A percentile compares a stretch with the other conserved stretches of the same genome.
phyloP scores from a whole-genome alignment of 2,797 vertebrate species.

The Furcifer pardalis region DNA sequence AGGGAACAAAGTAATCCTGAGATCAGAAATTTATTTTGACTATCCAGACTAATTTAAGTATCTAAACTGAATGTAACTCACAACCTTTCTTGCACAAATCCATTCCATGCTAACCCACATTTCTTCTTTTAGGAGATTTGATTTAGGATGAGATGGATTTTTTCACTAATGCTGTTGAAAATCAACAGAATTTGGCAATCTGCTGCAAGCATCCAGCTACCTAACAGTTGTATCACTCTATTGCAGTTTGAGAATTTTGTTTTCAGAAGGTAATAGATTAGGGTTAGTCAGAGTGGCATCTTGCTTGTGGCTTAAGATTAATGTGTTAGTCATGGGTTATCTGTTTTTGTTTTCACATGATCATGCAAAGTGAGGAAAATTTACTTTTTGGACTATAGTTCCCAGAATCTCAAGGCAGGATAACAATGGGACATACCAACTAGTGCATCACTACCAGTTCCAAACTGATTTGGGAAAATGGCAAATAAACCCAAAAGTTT shows the following conservation, averaged over 20 bases:
- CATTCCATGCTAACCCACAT: too few relatives aligned
- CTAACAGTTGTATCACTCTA: too few relatives aligned
- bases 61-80: neutral
- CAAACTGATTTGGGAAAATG: neutral
- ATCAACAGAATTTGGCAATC: too few relatives aligned
- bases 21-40: neutral
- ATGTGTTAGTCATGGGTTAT: neutral
- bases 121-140: too few relatives aligned
- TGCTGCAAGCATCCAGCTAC: too few relatives aligned
- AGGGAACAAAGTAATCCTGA: neutral
- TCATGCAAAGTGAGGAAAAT: neutral
- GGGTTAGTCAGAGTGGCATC: neutral
- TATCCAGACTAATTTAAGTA: neutral
- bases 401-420: too few relatives aligned
- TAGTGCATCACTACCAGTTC: too few relatives aligned
- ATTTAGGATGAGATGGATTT: too few relatives aligned
- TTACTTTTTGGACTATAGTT: neutral
- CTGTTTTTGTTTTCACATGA: neutral
- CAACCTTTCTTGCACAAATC: too few relatives aligned
- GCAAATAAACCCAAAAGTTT: neutral
- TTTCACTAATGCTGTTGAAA: too few relatives aligned
- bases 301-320: neutral
- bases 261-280: neutral
- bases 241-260: neutral
- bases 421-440: too few relatives aligned